Percentiles rank a stretch among this genome's conserved stretches.
Conservation (phyloP, 1,140 invertebrate species). For the Cepaea nemoralis region DNA sequence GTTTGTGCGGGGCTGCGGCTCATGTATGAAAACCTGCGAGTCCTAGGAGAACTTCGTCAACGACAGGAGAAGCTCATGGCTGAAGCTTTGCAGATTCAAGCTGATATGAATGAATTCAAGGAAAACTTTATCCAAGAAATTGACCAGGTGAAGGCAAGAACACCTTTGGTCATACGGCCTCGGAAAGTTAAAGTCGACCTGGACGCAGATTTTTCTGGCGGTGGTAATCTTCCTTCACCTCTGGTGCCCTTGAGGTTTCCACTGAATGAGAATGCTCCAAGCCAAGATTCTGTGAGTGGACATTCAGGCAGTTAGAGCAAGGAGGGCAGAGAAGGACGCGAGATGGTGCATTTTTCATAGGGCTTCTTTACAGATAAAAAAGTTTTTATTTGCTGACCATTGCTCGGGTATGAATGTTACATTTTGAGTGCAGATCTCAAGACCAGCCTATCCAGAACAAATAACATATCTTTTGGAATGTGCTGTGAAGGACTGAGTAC, state of each 20-base stretch:
- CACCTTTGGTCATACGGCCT: constrained; percentile 63
- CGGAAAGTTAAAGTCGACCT: constrained; percentile 68
- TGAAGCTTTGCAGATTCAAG: constrained; percentile 76
- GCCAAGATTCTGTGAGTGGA: no score
- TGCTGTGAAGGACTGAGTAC: no score
- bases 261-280: no score
- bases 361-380: no score
- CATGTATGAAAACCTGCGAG: constrained; percentile 75
- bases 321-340: no score
- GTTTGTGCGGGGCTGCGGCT: constrained; percentile 78
- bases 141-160: constrained; percentile 55
- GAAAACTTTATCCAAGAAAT: constrained; percentile 69
- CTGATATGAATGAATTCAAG: constrained; percentile 79
- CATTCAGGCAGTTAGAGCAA: no score
- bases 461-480: no score
- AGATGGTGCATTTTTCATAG: no score
- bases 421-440: no score
- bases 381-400: no score
- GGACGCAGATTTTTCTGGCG: constrained; percentile 52
- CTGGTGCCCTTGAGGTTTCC: constrained; percentile 48
- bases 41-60: constrained; percentile 77
- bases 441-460: no score
- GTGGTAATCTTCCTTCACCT: constrained; percentile 60
- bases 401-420: no score
- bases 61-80: constrained; percentile 76